These are phyloP conservation scores for Hozukius guyotensis DNA, from an alignment of 2,797 vertebrate species.

Conservation along the genomic window DNA sequence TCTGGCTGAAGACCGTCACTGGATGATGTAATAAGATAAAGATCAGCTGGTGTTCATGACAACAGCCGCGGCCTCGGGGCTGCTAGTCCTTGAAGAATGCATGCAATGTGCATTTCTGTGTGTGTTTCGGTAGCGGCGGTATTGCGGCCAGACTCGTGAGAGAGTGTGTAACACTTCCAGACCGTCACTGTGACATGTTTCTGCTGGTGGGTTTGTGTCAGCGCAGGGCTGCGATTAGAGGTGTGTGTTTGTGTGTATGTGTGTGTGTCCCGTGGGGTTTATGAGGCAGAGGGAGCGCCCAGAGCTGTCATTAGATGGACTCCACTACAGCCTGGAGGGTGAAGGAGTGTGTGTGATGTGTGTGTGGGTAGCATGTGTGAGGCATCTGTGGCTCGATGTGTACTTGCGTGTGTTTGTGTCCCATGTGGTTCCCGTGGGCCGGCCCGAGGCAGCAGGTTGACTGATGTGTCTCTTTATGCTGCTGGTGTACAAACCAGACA, in stretches of 20 bases:
- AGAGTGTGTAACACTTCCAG: slow-evolving; percentile 8
- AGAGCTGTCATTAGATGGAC: slow-evolving; percentile 68
- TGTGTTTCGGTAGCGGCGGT: background rate
- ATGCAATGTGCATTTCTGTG: background rate
- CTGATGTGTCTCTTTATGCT: slow-evolving; percentile 37
- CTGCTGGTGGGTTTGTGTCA: slow-evolving; percentile 75
- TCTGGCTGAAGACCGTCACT: slow-evolving; percentile 14
- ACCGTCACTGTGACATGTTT: slow-evolving; percentile 61
- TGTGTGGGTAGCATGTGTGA: slow-evolving; percentile 44
- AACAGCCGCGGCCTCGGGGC: background rate
- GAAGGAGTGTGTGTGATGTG: slow-evolving; percentile 1
- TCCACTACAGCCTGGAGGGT: slow-evolving; percentile 22
- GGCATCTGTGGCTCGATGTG: slow-evolving; percentile 48
- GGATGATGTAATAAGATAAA: slow-evolving; percentile 60
- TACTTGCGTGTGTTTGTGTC: slow-evolving; percentile 34
- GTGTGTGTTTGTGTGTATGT: slow-evolving; percentile 46
- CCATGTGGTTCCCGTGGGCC: slow-evolving; percentile 45
- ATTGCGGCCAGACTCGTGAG: slow-evolving; percentile 21
- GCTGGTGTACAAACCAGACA: slow-evolving; percentile 45
- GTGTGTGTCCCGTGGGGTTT: slow-evolving; percentile 52
- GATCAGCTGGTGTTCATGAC: slow-evolving; percentile 42
- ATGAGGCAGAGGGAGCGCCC: slow-evolving; percentile 36
- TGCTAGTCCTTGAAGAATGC: slow-evolving; percentile 16
- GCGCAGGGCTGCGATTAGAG: slow-evolving; percentile 60
- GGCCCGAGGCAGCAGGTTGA: slow-evolving; percentile 38